These are phyloP conservation scores for Peromyscus melanophrys DNA, from an alignment of 2,797 vertebrate genomes.

Conservation along the genomic window DNA sequence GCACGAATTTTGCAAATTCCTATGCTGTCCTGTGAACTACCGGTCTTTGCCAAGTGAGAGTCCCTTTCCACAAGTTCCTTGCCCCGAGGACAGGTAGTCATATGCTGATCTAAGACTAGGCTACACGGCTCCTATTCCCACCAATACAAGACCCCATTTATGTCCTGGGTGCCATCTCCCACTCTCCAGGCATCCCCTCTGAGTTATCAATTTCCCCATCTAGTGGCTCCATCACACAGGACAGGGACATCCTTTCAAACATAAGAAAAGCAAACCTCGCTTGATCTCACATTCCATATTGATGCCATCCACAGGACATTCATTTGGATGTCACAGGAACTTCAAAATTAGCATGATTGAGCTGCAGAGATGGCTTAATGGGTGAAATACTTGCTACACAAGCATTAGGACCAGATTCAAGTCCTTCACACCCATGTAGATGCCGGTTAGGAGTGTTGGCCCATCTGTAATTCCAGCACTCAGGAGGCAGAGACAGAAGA, in stretches of 20 bases:
- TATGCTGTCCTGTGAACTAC: too few relatives aligned
- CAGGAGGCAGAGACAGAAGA: neutral
- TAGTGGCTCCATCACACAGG: neutral
- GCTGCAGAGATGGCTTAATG: too few relatives aligned
- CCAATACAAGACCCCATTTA: neutral
- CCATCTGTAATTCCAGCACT: neutral
- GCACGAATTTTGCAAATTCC: too few relatives aligned
- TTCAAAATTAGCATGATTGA: neutral
- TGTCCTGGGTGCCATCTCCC: neutral
- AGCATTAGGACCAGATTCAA: neutral
- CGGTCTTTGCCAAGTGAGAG: too few relatives aligned
- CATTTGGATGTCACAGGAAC: neutral
- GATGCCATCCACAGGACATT: neutral
- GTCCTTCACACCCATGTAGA: neutral
- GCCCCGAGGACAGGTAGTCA: too few relatives aligned
- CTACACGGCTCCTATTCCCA: neutral
- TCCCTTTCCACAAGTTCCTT: too few relatives aligned
- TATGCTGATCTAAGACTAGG: too few relatives aligned
- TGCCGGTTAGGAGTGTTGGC: too few relatives aligned
- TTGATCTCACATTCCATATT: neutral
- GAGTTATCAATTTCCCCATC: neutral
- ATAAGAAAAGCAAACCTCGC: neutral
- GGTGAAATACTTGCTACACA: neutral
- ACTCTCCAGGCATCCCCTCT: too few relatives aligned
- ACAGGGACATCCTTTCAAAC: neutral